A percentile compares a stretch with the other conserved stretches of the same genome.
Conservation (phyloP, 2,797 vertebrate species). For the Xenentodon cancila region DNA sequence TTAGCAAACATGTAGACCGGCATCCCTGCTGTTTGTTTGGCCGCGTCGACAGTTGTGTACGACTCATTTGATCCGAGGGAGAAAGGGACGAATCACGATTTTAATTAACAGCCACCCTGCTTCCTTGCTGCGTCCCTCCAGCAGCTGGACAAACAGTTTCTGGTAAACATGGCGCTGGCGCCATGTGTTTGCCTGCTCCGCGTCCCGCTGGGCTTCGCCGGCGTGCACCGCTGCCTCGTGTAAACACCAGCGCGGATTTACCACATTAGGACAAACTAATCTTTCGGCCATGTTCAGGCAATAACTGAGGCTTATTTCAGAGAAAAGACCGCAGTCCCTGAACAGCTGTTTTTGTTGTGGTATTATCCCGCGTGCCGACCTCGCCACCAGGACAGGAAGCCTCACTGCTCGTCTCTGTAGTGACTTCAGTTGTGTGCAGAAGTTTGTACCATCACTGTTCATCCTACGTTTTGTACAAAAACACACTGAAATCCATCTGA, state of each 20-base stretch:
- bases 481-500: too few species aligned
- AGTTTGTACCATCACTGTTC: too few species aligned
- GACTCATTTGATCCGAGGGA: constrained; percentile 74
- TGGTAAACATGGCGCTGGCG: constrained; percentile 63
- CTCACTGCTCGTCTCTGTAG: background rate
- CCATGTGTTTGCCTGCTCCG: constrained; percentile 65
- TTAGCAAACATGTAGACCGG: constrained; percentile 71
- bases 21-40: constrained; percentile 61
- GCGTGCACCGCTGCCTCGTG: constrained; percentile 32
- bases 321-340: constrained; percentile 19
- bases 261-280: constrained; percentile 60
- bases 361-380: background rate
- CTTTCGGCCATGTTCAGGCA: constrained; percentile 59
- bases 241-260: constrained; percentile 72
- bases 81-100: constrained; percentile 81
- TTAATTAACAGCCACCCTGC: constrained; percentile 77
- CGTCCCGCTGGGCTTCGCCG: constrained; percentile 59
- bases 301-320: constrained; percentile 37
- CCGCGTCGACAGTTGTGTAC: constrained; percentile 44
- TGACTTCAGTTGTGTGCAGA: background rate
- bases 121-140: constrained; percentile 46
- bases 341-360: background rate
- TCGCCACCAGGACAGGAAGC: background rate
- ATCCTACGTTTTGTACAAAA: too few species aligned
- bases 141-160: constrained; percentile 83